Evolutionary conservation across 2,113 vertebrate genomes (phyloP), one percentile per base, ranked within the genome.

Genomic region (Boulengeromyrus knoepffleri): DNA sequence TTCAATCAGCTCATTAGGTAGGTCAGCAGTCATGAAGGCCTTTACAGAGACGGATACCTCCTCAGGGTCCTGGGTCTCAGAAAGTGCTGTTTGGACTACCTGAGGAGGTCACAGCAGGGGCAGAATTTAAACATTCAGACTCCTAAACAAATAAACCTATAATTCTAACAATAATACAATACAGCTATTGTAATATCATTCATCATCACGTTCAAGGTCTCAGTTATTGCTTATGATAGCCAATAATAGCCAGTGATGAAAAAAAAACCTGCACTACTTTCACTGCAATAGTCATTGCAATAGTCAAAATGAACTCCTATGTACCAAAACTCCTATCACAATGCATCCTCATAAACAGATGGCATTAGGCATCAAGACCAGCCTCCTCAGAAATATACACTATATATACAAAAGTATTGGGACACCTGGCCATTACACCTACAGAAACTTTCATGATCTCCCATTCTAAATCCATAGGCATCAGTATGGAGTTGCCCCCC

Each of bases 11-110:
- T 99, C 97, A 15, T 98, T 97, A 89, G 98, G 98, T 74, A 99
- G 94, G 91, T 98, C 97, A 3, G 98, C 97, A 2, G 96, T 98
- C 97, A 98, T 98, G 92, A 99, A 99, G 89, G 97, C 97, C 93
- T 98, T 99, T 90, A 99, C 97, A 2, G 97, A 96, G 88, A 98
- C 97, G 0, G 97, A 99, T 91, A 98, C 96, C 89, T 98, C 98
- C 93, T 98, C 98, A 19, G 98, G 97, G 93, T 99, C 97, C 90
- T 97, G 97, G 0, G 97, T 98, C 93, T 98, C 98, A 1, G 97
- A 97, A 90, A 99, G 95, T 66, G 98, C 98, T 0, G 97, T 98
- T 91, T 99, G 97, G 56, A 99, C 98, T 93, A 99, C 97, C 98
- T 99, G 91, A 39, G 88, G 58, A 0, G 2, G 62, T 15, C 88